Conservation (phyloP, 64 coral and sea anemone species). For the Montipora cactus region DNA sequence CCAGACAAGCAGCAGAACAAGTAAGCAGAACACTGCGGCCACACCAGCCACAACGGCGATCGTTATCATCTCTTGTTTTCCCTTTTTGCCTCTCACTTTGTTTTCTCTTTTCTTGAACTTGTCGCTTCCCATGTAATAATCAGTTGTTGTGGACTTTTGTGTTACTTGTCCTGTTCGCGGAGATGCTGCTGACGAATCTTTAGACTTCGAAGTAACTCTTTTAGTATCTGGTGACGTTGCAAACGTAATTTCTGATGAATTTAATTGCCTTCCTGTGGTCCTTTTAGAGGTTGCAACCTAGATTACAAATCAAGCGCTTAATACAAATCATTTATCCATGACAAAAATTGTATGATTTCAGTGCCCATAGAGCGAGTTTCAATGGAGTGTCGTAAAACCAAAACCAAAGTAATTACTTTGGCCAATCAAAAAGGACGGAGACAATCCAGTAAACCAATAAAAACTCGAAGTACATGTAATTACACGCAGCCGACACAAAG, state of each 20-base stretch:
- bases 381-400: no score
- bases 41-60: not conserved
- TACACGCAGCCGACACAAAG: no score
- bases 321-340: no score
- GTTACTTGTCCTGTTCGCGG: not conserved
- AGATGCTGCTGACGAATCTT: not conserved
- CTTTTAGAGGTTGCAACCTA: not conserved
- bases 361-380: no score
- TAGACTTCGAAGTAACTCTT: not conserved
- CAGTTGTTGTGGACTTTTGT: not conserved
- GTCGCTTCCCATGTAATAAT: not conserved
- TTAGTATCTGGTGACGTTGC: not conserved
- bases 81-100: not conserved
- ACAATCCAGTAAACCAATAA: no score
- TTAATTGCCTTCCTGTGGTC: not conserved
- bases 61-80: not conserved
- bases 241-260: not conserved
- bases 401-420: no score
- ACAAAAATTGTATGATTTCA: no score
- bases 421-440: no score
- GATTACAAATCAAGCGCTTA: not conserved
- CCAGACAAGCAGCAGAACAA: slow-evolving; percentile 14
- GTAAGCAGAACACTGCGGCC: slow-evolving; percentile 22
- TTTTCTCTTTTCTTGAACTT: not conserved
- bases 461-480: no score